These are phyloP conservation scores for Carcinoscorpius rotundicauda DNA, from an alignment of 1,140 invertebrate species.

Conservation along the genomic window DNA sequence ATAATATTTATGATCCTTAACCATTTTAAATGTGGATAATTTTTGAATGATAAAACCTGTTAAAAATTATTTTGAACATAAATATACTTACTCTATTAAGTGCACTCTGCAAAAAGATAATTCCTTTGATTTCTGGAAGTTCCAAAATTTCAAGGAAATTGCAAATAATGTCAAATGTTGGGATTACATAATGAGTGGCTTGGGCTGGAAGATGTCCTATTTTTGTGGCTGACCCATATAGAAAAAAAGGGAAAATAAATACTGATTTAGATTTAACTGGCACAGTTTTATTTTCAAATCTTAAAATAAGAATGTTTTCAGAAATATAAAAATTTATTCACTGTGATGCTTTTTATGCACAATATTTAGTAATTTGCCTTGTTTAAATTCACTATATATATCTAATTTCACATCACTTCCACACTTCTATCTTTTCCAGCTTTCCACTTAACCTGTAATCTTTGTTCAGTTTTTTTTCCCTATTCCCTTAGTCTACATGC, in stretches of 20 bases:
- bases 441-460: too few relatives aligned
- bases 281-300: neutral
- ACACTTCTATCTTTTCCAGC: too few relatives aligned
- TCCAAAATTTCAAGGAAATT: constrained; percentile 33
- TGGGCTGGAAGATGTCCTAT: constrained; percentile 14
- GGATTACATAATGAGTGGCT: constrained; percentile 30
- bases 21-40: too few relatives aligned
- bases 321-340: constrained; percentile 1
- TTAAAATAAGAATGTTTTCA: neutral
- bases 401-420: too few relatives aligned
- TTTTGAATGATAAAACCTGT: too few relatives aligned
- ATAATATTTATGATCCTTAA: too few relatives aligned
- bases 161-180: constrained; percentile 27
- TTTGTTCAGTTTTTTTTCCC: too few relatives aligned
- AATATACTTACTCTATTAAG: constrained; percentile 26
- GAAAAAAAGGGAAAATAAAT: neutral
- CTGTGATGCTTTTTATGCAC: constrained; percentile 18
- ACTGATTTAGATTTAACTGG: too few relatives aligned
- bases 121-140: constrained; percentile 27
- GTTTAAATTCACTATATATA: too few relatives aligned
- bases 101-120: constrained; percentile 31
- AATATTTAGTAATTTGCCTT: neutral
- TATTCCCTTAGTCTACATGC: too few relatives aligned
- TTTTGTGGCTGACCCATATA: constrained; percentile 14
- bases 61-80: too few relatives aligned